Evolutionary conservation across 2,888 invertebrate species (phyloP), one percentile per base, ranked within the genome.

Genomic region (Uloborus plumipes): DNA sequence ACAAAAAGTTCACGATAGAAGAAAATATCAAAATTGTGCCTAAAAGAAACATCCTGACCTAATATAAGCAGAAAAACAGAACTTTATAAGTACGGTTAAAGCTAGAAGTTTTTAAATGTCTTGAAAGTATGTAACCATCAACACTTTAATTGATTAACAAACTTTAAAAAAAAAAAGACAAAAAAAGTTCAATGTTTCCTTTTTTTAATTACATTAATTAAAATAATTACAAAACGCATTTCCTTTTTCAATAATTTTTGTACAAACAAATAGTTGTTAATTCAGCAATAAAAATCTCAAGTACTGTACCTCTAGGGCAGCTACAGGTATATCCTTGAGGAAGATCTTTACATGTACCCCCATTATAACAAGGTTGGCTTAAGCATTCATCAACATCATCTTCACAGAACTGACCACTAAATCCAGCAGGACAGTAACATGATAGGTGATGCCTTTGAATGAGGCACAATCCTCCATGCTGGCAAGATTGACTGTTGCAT

Each of bases 341-440:
- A 78, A 94, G 91, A 89, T 98, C 98, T 61, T 94, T 93, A 89
- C 98, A 98, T 50, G 93, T 94, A 26, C 95, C 98, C 9, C 95
- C 94, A 88, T 98, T 97, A 88, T 94, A 95, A 89, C 98, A 98
- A 20, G 98, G 98, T 87, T 94, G 94, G 14, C 97, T 97, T 9
- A 94, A 93, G 88, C 98, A 98, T 88, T 98, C 98, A 87, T 98
- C 95, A 64, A 98, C 95, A 87, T 98, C 98, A 84, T 95, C 92
- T 90, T 98, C 97, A 89, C 98, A 98, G 80, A 95, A 92, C 81
- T 94, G 92, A 75, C 98, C 98, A 0, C 96, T 95, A 90, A 96
- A 98, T 73, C 97, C 97, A 87, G 96, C 96, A 0, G 97, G 96
- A 87, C 97, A 97, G 90, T 95, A 95, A 88, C 97, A 97, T 88